These are phyloP conservation scores for Aphelenchoides besseyi DNA, from an alignment of 1,140 invertebrate genomes.

Conservation along the genomic window DNA sequence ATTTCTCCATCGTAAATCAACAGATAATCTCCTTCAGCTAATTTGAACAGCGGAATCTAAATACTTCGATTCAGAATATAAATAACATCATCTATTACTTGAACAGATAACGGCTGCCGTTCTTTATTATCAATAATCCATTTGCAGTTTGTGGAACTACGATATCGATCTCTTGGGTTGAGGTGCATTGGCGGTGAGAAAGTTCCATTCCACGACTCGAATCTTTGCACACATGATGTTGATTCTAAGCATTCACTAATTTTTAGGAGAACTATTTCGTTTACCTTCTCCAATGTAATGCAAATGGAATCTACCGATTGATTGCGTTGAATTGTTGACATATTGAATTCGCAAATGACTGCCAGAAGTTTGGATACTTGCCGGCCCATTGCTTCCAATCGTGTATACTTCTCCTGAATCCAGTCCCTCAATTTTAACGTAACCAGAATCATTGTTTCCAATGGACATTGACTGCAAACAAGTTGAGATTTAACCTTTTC, in stretches of 20 bases:
- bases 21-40: slow-evolving; percentile 24
- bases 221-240: slow-evolving; percentile 23
- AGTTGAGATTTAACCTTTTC: neutral
- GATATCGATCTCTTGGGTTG: neutral
- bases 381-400: slow-evolving; percentile 2
- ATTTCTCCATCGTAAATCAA: slow-evolving; percentile 26
- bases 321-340: slow-evolving; percentile 10
- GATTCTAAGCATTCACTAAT: slow-evolving; percentile 17
- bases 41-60: slow-evolving; percentile 21
- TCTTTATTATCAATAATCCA: slow-evolving; percentile 24
- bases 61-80: neutral
- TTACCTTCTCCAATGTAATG: slow-evolving; percentile 27
- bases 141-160: slow-evolving; percentile 18
- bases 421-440: slow-evolving; percentile 3
- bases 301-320: slow-evolving; percentile 28
- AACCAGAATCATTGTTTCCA: neutral
- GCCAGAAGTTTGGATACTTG: slow-evolving; percentile 11
- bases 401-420: slow-evolving; percentile 24
- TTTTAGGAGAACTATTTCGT: neutral
- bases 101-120: slow-evolving; percentile 23
- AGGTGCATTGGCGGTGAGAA: slow-evolving; percentile 27
- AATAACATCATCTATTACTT: neutral
- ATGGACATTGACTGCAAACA: slow-evolving; percentile 25
- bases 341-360: slow-evolving; percentile 24
- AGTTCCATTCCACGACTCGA: slow-evolving; percentile 35